phyloP scores from a whole-genome alignment of 2,113 vertebrate species.

The Mormyrus lacerda region DNA sequence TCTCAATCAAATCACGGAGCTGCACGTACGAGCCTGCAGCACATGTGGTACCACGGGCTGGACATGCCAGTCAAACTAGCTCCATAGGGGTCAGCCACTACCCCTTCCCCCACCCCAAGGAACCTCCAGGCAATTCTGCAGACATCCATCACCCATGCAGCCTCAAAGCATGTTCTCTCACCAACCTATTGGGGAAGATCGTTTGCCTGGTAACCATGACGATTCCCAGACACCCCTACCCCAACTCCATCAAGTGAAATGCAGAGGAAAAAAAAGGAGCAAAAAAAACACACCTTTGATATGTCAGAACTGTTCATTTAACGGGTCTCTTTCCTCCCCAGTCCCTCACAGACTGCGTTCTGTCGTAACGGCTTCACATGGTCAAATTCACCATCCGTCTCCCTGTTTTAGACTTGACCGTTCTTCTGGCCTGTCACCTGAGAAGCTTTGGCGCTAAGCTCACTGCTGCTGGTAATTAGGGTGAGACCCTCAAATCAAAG shows the following conservation, averaged over 20 bases:
- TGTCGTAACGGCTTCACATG: background rate
- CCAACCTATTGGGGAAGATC: constrained; percentile 45
- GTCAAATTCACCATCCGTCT: background rate
- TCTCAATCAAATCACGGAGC: constrained; percentile 36
- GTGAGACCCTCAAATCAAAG: constrained; percentile 25
- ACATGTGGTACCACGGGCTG: background rate
- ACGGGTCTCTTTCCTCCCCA: background rate
- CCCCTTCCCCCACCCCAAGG: constrained; percentile 25
- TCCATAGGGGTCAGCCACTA: constrained; percentile 24
- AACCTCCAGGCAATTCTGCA: constrained; percentile 38
- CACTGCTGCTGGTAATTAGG: background rate
- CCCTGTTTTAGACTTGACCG: background rate
- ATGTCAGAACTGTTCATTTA: background rate
- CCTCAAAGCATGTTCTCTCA: constrained; percentile 67
- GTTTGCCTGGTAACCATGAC: constrained; percentile 69
- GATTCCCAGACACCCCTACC: constrained; percentile 54
- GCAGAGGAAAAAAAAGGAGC: background rate
- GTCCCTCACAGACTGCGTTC: background rate
- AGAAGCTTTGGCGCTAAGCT: background rate
- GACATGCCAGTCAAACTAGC: constrained; percentile 19
- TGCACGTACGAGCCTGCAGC: constrained; percentile 24
- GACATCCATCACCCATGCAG: constrained; percentile 49
- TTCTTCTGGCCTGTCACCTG: background rate
- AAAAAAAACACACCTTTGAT: background rate
- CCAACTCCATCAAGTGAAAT: background rate